phyloP scores from a whole-genome alignment of 2,797 vertebrate species.

The Schizothorax lantsangensis region DNA sequence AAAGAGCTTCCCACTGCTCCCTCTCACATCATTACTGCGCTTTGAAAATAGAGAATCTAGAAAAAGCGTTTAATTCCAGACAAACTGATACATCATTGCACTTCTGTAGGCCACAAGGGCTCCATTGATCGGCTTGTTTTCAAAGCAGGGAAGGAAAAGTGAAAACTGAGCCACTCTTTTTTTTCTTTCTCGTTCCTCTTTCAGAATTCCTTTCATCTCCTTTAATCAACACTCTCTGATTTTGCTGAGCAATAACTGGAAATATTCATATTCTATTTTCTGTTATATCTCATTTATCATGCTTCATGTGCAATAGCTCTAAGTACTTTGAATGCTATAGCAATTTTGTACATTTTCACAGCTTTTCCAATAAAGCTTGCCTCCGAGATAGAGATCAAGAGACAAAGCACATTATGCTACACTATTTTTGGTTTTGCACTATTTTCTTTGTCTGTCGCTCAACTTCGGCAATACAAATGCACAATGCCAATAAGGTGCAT shows the following conservation, averaged over 20 bases:
- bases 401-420: background rate
- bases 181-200: conserved; percentile 9
- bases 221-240: conserved; percentile 25
- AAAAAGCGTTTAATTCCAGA: conserved; percentile 50
- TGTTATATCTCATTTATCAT: conserved; percentile 29
- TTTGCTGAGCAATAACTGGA: conserved; percentile 38
- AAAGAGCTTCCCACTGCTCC: conserved; percentile 44
- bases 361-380: conserved; percentile 38
- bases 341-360: conserved; percentile 28
- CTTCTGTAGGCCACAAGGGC: conserved; percentile 50
- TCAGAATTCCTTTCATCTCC: conserved; percentile 53
- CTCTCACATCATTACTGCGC: conserved; percentile 44
- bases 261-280: conserved; percentile 39
- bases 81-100: conserved; percentile 54
- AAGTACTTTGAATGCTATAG: conserved; percentile 34
- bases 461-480: background rate
- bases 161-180: conserved; percentile 42
- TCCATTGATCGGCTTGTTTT: conserved; percentile 49
- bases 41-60: conserved; percentile 44
- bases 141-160: conserved; percentile 25
- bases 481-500: conserved; percentile 5
- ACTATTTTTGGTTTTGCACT: conserved; percentile 18
- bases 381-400: conserved; percentile 18
- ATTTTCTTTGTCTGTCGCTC: background rate
- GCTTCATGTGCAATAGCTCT: conserved; percentile 29